Conservation (phyloP, 2,113 vertebrate genomes). For the Psophia crepitans region DNA sequence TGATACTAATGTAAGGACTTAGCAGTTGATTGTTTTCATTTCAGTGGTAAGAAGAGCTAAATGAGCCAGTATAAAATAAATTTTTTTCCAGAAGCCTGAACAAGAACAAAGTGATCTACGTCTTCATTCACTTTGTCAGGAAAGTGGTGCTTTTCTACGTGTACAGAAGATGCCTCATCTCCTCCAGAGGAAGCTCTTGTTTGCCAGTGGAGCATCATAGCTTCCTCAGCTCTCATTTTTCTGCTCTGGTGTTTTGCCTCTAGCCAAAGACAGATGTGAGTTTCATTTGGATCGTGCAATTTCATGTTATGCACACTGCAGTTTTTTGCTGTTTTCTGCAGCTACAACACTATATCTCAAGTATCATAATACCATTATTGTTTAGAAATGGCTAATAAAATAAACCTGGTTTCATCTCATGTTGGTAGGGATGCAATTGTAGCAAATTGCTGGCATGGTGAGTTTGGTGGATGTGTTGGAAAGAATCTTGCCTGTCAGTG, state of each 20-base stretch:
- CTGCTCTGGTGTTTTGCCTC: constrained; percentile 18
- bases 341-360: neutral
- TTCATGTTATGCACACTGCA: neutral
- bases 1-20: neutral
- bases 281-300: constrained; percentile 13
- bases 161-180: neutral
- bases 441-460: neutral
- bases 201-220: neutral
- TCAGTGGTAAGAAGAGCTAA: neutral
- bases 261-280: neutral
- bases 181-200: neutral
- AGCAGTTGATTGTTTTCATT: neutral
- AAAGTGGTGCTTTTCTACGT: neutral
- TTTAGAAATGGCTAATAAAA: neutral
- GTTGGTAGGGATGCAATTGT: neutral
- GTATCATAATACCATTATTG: neutral
- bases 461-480: neutral
- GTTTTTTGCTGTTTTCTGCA: neutral
- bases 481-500: neutral
- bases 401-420: neutral
- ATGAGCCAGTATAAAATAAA: neutral
- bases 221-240: neutral
- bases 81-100: neutral
- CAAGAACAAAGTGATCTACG: neutral
- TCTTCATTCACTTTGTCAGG: neutral